A percentile compares a stretch with the other conserved stretches of the same genome.
Conservation (phyloP, 2,888 invertebrate genomes). For the Reticulitermes lucifugus region DNA sequence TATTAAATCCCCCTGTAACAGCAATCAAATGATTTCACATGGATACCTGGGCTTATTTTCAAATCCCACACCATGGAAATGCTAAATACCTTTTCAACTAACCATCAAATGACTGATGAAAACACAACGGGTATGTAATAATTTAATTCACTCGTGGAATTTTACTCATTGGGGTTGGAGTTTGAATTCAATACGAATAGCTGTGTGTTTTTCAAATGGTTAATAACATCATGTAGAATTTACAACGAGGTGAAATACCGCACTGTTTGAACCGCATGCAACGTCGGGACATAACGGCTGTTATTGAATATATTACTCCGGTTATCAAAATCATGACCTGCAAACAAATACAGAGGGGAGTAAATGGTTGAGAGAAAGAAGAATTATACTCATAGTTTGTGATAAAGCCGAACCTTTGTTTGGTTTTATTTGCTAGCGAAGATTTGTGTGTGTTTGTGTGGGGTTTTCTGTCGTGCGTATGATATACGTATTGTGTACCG, state of each 20-base stretch:
- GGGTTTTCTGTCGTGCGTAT: neutral
- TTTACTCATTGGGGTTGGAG: neutral
- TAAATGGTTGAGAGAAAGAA: constrained; percentile 21
- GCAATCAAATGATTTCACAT: constrained; percentile 38
- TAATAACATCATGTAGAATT: constrained; percentile 34
- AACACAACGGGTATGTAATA: constrained; percentile 33
- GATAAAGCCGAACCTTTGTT: constrained; percentile 21
- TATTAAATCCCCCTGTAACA: constrained; percentile 17
- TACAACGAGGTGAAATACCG: constrained; percentile 31
- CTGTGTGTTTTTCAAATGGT: constrained; percentile 34
- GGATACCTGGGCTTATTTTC: constrained; percentile 31
- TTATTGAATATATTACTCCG: constrained; percentile 18
- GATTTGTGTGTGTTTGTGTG: constrained; percentile 1
- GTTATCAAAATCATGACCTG: constrained; percentile 29
- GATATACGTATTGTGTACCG: neutral
- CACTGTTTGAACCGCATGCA: constrained; percentile 10
- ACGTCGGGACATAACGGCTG: constrained; percentile 15
- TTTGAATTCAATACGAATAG: constrained; percentile 16
- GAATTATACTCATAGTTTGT: constrained; percentile 22
- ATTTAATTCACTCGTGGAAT: constrained; percentile 37
- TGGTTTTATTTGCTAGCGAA: constrained; percentile 17
- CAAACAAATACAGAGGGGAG: neutral
- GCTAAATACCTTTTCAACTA: constrained; percentile 12
- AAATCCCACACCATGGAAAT: neutral
- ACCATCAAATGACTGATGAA: constrained; percentile 23